Evolutionary conservation across 2,888 invertebrate genomes (phyloP), one percentile per base, ranked within the genome.

Genomic region (Loripinus fragilis): DNA sequence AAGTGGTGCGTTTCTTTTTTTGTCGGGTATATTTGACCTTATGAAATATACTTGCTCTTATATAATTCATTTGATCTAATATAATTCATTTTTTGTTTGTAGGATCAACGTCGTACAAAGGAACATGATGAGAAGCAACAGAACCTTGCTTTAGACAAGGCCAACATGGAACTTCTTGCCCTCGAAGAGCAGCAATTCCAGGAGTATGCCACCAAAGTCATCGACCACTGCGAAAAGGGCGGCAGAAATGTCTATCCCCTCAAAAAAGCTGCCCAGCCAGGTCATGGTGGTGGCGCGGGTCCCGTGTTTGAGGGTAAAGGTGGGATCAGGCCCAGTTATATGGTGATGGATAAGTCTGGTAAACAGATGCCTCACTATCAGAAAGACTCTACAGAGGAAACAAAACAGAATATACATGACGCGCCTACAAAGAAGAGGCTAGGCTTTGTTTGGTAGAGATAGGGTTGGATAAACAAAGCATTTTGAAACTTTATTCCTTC

Each of bases 151-250:
- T 87, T 91, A 71, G 92, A 92, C 76, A 82, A 86, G 55, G 90
- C 89, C 69, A 92, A 93, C 81, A 78, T 88, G 64, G 91, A 91
- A 45, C 88, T 93, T 23, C 80, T 93, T n/a, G 86, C 87, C 20
- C 76, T 90, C 15, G 94, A 94, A 73, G 93, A 93, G 78, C 75
- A 88, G n/a, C 93, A 93, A 84, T 94, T 93, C 90, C 93, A 93
- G 86, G 93, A 93, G 68, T 92, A 92, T 75, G 92, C 92, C 48
- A 81, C 45, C 70, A 90, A 91, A 76, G 93, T 94, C 30, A 94
- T 94, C 55, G 89, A 92, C 23, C 93, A 93, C 84, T 91, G 93
- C 76, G 91, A 92, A 75, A 85, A 91, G 74, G 91, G 92, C 25
- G 93, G 93, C 12, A 87, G 93, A 52, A 93, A 93, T 81, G 89